Evolutionary conservation across 2,888 invertebrate species (phyloP), one percentile per base, ranked within the genome.

Genomic region (Epirrhoe tristata): DNA sequence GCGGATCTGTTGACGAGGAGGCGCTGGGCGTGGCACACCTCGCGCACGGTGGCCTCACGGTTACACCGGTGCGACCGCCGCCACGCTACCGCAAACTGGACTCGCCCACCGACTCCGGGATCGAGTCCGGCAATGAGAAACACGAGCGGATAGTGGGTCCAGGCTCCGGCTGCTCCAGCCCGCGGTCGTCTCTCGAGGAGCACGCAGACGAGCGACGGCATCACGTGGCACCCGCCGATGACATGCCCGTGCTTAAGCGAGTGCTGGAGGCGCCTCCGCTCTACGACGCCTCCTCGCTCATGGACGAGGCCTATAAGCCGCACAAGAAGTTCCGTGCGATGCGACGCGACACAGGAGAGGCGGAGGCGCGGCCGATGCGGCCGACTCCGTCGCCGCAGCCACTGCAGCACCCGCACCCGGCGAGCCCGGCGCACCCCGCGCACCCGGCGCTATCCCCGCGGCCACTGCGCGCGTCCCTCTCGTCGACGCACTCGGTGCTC

Each of bases 301-400:
- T 98, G 98, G 98, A 98, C 86, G 98, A 98, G 90, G 98, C 98
- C 14, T 98, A 98, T 93, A 98, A 98, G 86, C 98, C 98, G 69
- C 98, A 98, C 94, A 98, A 98, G 91, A 98, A 98, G 89, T 98
- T 98, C 95, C 96, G 98, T 53, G 97, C 97, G 1, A 93, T 97
- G 84, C 94, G 97, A 32, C 97, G 97, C 77, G 97, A 97, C 83
- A 95, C 96, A 1, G 96, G 96, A 52, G 97, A 97, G 81, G 97
- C 97, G 1, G 96, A 96, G 72, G 90, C 91, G 61, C 86, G 89
- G 60, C 85, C 87, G 17, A 82, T 82, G 73, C 84, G 87, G 66
- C 87, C 90, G 46, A 81, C 94, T 88, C 95, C 91, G 74, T 94
- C 94, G 76, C 94, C 93, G 74, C 94, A 94, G 80, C 94, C 94